Conservation (phyloP, 2,113 vertebrate species). For the Pterocles burchelli region DNA sequence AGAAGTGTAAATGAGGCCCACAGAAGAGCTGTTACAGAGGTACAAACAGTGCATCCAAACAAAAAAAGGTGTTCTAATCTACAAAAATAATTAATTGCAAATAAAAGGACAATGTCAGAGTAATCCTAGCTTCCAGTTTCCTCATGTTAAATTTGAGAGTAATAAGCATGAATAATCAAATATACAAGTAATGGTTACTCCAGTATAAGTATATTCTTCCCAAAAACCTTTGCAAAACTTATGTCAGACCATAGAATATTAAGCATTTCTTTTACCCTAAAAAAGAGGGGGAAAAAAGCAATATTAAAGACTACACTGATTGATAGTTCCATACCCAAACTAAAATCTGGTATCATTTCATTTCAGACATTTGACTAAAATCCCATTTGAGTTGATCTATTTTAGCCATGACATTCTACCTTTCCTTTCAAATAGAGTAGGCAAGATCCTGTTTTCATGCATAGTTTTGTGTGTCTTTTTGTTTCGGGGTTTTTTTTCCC, state of each 20-base stretch:
- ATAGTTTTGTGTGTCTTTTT: neutral
- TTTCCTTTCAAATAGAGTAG: neutral
- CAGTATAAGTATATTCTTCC: neutral
- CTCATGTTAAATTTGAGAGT: neutral
- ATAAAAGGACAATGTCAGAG: neutral
- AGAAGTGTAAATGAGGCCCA: neutral
- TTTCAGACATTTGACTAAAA: neutral
- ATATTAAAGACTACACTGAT: neutral
- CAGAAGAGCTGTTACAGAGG: neutral
- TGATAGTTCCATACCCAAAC: neutral
- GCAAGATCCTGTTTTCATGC: neutral
- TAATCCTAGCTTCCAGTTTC: neutral
- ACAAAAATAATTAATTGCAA: neutral
- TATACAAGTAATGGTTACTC: neutral
- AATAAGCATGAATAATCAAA: neutral
- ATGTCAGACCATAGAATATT: neutral
- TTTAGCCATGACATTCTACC: neutral
- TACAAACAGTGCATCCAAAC: neutral
- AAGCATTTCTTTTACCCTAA: neutral
- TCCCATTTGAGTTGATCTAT: neutral
- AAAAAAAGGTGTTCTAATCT: neutral
- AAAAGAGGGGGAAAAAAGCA: neutral
- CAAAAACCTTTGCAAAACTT: neutral
- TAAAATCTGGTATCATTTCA: neutral
- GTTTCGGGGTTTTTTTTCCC: neutral